Evolutionary conservation across 2,888 invertebrate genomes (phyloP), one percentile per base, ranked within the genome.

Genomic region (Ceriagrion tenellum): DNA sequence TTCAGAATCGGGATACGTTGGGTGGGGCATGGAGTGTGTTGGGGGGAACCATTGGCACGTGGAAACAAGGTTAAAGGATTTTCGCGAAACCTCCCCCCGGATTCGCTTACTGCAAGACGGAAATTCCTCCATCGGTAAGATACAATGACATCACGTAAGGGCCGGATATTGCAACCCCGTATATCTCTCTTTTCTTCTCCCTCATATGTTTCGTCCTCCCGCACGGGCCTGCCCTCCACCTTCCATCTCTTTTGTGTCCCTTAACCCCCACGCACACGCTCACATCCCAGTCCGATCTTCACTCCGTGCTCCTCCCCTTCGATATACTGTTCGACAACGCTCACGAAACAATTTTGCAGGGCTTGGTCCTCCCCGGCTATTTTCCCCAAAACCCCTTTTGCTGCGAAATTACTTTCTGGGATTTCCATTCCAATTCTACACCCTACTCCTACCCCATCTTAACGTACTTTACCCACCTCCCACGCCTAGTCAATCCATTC

Each of bases 131-230:
- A 81, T 81, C 35, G 81, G 35, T 35, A 35, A 81, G 81, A 81
- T 81, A 81, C 81, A 81, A 81, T 81, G 81, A 35, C 81, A 81
- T 81, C 81, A 81, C 81, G 81, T 81, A 81, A 81, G 35, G 81
- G 81, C 81, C 81, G 81, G 81, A 81, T 81, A 81, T 81, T 81
- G 81, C 81, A 81, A 35, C 81, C 81, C n/a, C n/a, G 69, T 47
- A 47, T 47, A 47, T 47, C 47, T 47, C 47, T 69, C 69, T 81
- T 35, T 35, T 26, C 35, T 35, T 81, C 35, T 35, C 35, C 8
- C 81, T 81, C 13, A 1, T 20, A 20, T 59, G 4, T 59, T 59
- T 20, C 13, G 13, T 81, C 81, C n/a, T 81, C 35, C 81, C 81
- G 35, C 30, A 35, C 81, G 81, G 81, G 16, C 81, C 81, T 81